Base-by-base conservation (phyloP, 1,140 invertebrate genomes). In the Physella acuta region DNA sequence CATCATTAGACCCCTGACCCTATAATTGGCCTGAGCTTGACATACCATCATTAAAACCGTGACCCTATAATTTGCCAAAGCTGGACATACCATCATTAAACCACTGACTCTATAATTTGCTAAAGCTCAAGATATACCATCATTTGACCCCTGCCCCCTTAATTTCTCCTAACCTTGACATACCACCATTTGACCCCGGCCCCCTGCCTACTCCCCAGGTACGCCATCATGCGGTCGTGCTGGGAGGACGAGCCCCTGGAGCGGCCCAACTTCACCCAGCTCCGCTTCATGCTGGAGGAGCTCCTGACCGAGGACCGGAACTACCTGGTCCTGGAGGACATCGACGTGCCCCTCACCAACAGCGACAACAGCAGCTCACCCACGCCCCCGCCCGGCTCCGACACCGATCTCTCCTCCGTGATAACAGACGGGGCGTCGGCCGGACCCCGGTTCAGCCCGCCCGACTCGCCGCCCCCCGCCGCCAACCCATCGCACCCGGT, bases 171-270 rank as follows among this genome's bases (percentile, higher is more conserved):
- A n/a, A n/a, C n/a, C n/a, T n/a, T n/a, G n/a, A n/a, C n/a, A n/a
- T n/a, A n/a, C n/a, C n/a, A n/a, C n/a, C n/a, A n/a, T n/a, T n/a
- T n/a, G n/a, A n/a, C n/a, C n/a, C n/a, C n/a, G n/a, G n/a, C n/a
- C n/a, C n/a, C n/a, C n/a, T 26, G n/a, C 17, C 28, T 33, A 39
- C 17, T 71, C 16, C 28, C 20, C 76, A 94, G 92, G 51, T 91
- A 92, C 83, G 84, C 89, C 61, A 84, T 94, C 30, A 92, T 95
- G 86, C 80, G 90, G 39, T 87, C 90, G 74, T 94, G 93, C 84
- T 95, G 93, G 93, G 89, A 87, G 73, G 91, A 90, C 71, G 87
- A 88, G 72, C 89, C 92, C 0, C 89, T 90, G 71, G 88, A 90
- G 70, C 86, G 93, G 53, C 93, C 93, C 14, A 91, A 89, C 28